Base-by-base conservation (phyloP, 2,797 vertebrate genomes). In the Champsocephalus esox region DNA sequence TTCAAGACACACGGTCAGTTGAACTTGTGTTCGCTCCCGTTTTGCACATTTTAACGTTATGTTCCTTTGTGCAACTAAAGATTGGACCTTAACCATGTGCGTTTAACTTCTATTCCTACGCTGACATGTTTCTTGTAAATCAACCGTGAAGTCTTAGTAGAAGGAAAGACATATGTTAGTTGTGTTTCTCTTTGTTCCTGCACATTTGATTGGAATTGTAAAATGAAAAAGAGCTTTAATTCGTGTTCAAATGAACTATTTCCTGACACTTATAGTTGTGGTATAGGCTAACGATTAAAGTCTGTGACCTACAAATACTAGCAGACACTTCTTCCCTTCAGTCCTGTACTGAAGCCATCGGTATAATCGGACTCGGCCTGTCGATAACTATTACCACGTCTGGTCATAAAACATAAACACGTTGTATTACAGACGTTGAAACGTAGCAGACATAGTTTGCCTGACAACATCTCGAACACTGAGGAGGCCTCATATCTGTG, bases 131-230 rank as follows among this genome's bases (percentile, higher is more conserved):
- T 57, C 12, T 34, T 59, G 2, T 19, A 5, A 64, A 51, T 32
- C 1, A 8, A 19, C 13, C 6, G 1, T 19, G 9, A 8, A 17
- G 24, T 24, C 2, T n/a, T 4, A 28, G 11, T 0, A 5, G 34
- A 43, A 44, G 17, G 48, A 41, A 3, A 2, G 9, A 1, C 10
- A 11, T 9, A n/a, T 52, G 44, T 17, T 9, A 38, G 24, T 46
- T 62, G 41, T 9, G 17, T 12, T 51, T 2, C n/a, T 46, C 3
- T 14, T 50, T 14, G n/a, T 44, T 54, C 14, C 4, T 1, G 4
- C 17, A 44, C 16, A 1, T 44, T 50, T 41, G 34, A 38, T 38
- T 38, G 34, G 34, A 38, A 38, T 38, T 8, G 8, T 38, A 38
- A 38, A 6, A 7, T 38, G 2, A 38, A 38, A 38, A 38, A 9